Conservation (phyloP, 2,113 vertebrate genomes). For the Nycticebus coucang region DNA sequence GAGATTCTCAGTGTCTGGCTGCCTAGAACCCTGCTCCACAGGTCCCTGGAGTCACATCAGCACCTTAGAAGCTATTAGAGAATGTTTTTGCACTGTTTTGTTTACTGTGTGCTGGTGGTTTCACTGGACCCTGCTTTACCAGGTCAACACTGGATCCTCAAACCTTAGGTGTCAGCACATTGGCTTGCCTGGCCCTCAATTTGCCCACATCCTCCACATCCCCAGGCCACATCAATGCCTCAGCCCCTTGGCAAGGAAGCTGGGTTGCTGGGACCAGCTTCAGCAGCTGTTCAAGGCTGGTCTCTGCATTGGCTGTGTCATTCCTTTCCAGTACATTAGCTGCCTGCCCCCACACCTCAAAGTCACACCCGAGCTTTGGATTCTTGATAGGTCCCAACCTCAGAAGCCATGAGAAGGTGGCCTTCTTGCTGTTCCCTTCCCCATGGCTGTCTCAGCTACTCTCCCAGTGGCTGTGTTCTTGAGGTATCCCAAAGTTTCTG, state of each 20-base stretch:
- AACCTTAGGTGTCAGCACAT: neutral
- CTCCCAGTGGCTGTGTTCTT: neutral
- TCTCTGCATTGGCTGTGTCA: neutral
- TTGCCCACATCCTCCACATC: neutral
- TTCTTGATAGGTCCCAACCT: neutral
- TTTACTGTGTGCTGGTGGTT: neutral
- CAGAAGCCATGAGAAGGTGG: neutral
- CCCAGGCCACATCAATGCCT: neutral
- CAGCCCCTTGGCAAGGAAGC: neutral
- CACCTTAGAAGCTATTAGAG: neutral
- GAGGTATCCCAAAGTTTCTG: neutral
- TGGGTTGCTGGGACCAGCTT: neutral
- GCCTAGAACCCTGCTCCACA: rapidly evolving
- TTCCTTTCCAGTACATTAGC: neutral
- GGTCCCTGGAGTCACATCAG: rapidly evolving
- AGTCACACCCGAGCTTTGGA: neutral
- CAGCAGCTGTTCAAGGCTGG: neutral
- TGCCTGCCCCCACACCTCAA: neutral
- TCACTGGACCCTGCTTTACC: neutral
- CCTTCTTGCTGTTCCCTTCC: neutral
- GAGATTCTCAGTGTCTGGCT: neutral
- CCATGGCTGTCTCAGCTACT: neutral
- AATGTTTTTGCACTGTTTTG: neutral
- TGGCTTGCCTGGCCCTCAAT: neutral
- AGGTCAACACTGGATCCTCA: neutral